Percentiles rank a stretch among this genome's conserved stretches.
phyloP scores from a whole-genome alignment of 1,140 invertebrate genomes.

The Sycobia sp. region DNA sequence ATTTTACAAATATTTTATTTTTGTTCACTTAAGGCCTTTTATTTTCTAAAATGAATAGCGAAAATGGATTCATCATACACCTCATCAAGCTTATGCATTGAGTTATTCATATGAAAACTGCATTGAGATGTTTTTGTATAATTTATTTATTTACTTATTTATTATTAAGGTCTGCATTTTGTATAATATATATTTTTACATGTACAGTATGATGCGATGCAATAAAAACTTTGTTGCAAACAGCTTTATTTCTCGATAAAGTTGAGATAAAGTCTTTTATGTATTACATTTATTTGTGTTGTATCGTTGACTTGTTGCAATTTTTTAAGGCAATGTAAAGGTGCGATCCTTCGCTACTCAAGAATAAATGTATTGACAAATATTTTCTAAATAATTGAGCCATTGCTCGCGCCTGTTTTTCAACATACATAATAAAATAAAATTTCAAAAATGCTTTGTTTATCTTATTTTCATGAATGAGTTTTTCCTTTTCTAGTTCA shows the following conservation, averaged over 20 bases:
- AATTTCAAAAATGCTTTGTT: slow-evolving; percentile 11
- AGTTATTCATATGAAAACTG: slow-evolving; percentile 4
- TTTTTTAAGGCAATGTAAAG: neutral
- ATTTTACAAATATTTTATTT: slow-evolving; percentile 13
- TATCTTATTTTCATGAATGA: neutral
- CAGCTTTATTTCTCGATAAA: slow-evolving; percentile 6
- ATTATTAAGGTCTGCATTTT: slow-evolving; percentile 19
- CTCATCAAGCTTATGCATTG: slow-evolving; percentile 17
- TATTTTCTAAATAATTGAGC: slow-evolving; percentile 20
- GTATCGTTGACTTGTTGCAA: slow-evolving; percentile 17
- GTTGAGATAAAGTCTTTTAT: slow-evolving; percentile 17
- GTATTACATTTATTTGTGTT: slow-evolving; percentile 23
- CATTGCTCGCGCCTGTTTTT: slow-evolving; percentile 27
- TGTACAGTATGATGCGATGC: slow-evolving; percentile 5
- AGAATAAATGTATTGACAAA: slow-evolving; percentile 7
- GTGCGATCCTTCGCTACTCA: slow-evolving; percentile 1
- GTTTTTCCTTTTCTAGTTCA: neutral
- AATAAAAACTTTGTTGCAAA: slow-evolving; percentile 20
- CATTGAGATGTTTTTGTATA: slow-evolving; percentile 20
- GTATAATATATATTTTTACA: slow-evolving; percentile 26
- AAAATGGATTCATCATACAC: no score
- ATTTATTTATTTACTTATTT: slow-evolving; percentile 32
- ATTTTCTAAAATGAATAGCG: slow-evolving; percentile 16
- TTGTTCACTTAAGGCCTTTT: slow-evolving; percentile 14
- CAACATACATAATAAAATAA: slow-evolving; percentile 30